Conservation (phyloP, 2,113 vertebrate species). For the human (Homo sapiens) region GRCh38 chr9:127133501-127134000, state of each 20-base stretch:
- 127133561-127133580: not conserved
- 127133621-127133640: not conserved
- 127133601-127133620: slow-evolving; percentile 19
- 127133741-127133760: slow-evolving; percentile 61
- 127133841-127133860: slow-evolving; percentile 52
- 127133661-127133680: slow-evolving; percentile 5
- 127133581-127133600: not conserved
- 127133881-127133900: not conserved
- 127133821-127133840: slow-evolving; percentile 61
- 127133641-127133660: not conserved
- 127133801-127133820: slow-evolving; percentile 70
- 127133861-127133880: not conserved
- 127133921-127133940: not conserved
- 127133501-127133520: slow-evolving; percentile 47
- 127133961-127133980: slow-evolving; percentile 20
- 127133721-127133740: slow-evolving; percentile 35
- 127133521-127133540: accelerated
- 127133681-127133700: not conserved
- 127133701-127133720: not conserved
- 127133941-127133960: not conserved
- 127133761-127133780: slow-evolving; percentile 73
- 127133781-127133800: slow-evolving; percentile 69
- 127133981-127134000: slow-evolving; percentile 54
- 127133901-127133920: not conserved
- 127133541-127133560: not conserved